Percentiles rank a stretch among this genome's conserved stretches.
These are phyloP conservation scores for Shargacucullia verbasci DNA, from an alignment of 2,888 invertebrate species.

Conservation along the genomic window DNA sequence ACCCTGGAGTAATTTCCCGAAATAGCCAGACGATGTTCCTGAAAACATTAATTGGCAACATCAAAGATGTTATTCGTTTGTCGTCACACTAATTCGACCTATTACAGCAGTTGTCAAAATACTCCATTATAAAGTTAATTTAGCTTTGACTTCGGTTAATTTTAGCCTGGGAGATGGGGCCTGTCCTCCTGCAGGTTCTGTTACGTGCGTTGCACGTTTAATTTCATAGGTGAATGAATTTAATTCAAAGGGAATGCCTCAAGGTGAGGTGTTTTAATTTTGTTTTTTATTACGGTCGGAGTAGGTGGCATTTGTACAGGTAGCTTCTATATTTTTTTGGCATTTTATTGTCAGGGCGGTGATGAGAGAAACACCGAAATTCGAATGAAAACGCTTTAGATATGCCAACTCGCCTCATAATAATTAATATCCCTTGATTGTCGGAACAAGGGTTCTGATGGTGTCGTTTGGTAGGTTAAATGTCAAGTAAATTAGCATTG, in stretches of 20 bases:
- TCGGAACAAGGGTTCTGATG: no score
- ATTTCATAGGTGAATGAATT: slow-evolving; percentile 51
- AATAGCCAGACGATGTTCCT: slow-evolving; percentile 16
- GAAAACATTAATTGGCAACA: slow-evolving; percentile 40
- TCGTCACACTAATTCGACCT: slow-evolving; percentile 32
- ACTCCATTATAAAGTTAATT: slow-evolving; percentile 51
- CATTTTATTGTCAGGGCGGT: no score
- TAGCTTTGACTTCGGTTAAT: slow-evolving; percentile 24
- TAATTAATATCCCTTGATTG: no score
- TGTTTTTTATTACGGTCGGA: background rate
- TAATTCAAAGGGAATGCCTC: slow-evolving; percentile 22
- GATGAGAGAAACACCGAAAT: no score
- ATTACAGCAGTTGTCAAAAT: slow-evolving; percentile 49
- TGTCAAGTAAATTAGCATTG: no score
- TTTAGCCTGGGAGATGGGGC: slow-evolving; percentile 6
- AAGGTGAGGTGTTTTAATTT: slow-evolving; percentile 31
- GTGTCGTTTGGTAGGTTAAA: no score
- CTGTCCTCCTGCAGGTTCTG: slow-evolving; percentile 17
- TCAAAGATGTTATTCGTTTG: slow-evolving; percentile 34
- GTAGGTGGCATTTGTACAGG: background rate
- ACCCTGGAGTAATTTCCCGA: slow-evolving; percentile 4
- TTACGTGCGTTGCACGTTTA: slow-evolving; percentile 22
- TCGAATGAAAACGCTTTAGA: no score
- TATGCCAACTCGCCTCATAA: no score
- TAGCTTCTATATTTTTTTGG: no score